Conservation (phyloP, 2,113 vertebrate genomes). For the Platichthys flesus region DNA sequence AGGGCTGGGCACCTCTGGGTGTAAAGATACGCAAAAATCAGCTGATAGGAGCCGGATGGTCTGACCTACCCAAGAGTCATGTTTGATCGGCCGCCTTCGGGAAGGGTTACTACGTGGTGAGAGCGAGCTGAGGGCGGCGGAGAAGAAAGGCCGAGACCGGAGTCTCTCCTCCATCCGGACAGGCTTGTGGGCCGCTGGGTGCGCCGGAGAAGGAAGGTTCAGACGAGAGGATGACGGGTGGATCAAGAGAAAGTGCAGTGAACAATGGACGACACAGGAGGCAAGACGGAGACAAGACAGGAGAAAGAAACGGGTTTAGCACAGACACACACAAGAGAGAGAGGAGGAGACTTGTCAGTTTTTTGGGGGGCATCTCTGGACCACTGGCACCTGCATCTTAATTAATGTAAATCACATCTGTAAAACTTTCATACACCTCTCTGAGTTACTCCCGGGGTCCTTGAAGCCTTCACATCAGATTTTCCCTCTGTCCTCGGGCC, state of each 20-base stretch:
- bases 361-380: background rate
- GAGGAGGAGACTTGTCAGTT: slow-evolving; percentile 1
- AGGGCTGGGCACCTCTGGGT: too few relatives aligned
- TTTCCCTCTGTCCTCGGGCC: slow-evolving; percentile 26
- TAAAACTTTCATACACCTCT: slow-evolving; percentile 25
- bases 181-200: slow-evolving; percentile 64
- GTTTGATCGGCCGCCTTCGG: slow-evolving; percentile 79
- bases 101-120: slow-evolving; percentile 77
- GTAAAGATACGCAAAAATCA: too few relatives aligned
- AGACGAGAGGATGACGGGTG: background rate
- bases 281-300: too few relatives aligned
- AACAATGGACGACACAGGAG: background rate
- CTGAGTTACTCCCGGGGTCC: slow-evolving; percentile 8
- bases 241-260: background rate
- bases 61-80: slow-evolving; percentile 83
- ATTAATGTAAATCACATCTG: slow-evolving; percentile 35
- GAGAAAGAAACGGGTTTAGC: background rate
- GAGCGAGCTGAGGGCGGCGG: slow-evolving; percentile 75
- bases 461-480: slow-evolving; percentile 21
- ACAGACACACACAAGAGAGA: background rate
- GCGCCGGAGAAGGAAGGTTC: slow-evolving; percentile 38
- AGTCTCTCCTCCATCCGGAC: slow-evolving; percentile 65
- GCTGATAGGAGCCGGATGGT: background rate
- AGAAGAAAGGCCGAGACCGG: slow-evolving; percentile 75
- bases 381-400: background rate